These are phyloP conservation scores for Phoxinus dragarum DNA, from an alignment of 2,797 vertebrate genomes.

Conservation along the genomic window DNA sequence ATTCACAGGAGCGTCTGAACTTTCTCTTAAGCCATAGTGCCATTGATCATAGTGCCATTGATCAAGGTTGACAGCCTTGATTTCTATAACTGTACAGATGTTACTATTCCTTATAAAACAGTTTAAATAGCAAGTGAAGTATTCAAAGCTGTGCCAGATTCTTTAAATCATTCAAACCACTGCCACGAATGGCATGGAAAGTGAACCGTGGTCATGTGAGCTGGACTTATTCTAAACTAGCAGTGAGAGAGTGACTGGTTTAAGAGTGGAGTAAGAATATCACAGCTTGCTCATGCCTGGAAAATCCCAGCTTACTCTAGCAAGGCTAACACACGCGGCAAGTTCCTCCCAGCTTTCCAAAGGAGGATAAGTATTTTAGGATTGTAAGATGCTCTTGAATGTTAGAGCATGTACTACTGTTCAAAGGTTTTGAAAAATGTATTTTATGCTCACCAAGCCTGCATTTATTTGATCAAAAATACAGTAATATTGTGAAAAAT, in stretches of 20 bases:
- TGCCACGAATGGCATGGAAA: constrained; percentile 61
- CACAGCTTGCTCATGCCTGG: constrained; percentile 67
- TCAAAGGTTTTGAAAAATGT: neutral
- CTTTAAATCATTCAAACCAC: constrained; percentile 64
- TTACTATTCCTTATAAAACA: neutral
- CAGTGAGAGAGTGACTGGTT: constrained; percentile 52
- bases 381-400: constrained; percentile 4
- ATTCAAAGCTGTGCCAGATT: constrained; percentile 59
- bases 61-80: neutral
- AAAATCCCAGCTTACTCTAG: constrained; percentile 59
- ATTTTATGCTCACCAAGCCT: neutral
- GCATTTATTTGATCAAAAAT: neutral
- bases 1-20: constrained; percentile 28
- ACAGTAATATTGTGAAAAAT: neutral
- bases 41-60: neutral
- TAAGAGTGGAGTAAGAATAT: constrained; percentile 69
- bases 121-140: neutral
- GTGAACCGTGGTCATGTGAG: constrained; percentile 60
- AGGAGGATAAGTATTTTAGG: neutral
- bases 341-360: constrained; percentile 34
- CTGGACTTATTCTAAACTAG: constrained; percentile 64
- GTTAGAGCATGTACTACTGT: neutral
- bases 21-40: constrained; percentile 27
- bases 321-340: constrained; percentile 60
- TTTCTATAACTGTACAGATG: neutral